A percentile compares a stretch with the other conserved stretches of the same genome.
These are phyloP conservation scores for Perccottus glenii DNA, from an alignment of 2,113 vertebrate species.

Conservation along the genomic window DNA sequence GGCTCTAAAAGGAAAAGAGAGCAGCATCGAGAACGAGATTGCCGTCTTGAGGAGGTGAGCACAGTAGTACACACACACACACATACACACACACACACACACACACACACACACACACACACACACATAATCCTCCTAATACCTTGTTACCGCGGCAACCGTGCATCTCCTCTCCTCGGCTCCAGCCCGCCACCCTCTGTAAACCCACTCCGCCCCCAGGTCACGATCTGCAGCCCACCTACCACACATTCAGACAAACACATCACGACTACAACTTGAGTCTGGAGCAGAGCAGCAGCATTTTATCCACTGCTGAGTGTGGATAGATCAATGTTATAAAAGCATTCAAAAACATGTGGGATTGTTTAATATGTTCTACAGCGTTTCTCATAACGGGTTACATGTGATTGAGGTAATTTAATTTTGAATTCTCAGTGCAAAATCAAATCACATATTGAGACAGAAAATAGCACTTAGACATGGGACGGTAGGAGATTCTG, in stretches of 20 bases:
- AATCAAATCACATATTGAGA: too few relatives aligned
- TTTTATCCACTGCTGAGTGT: too few relatives aligned
- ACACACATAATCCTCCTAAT: conserved; percentile 20
- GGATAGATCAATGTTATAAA: too few relatives aligned
- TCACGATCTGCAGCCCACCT: conserved; percentile 60
- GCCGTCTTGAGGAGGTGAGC: conserved; percentile 93
- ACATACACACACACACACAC: conserved; percentile 7
- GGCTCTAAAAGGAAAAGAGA: conserved; percentile 96
- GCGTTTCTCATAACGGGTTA: too few relatives aligned
- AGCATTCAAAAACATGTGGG: background rate
- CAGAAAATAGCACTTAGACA: too few relatives aligned
- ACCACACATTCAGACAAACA: conserved; percentile 13
- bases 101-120: background rate
- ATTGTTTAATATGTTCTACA: too few relatives aligned
- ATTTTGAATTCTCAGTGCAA: too few relatives aligned
- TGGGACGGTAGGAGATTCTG: too few relatives aligned
- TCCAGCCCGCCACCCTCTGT: background rate
- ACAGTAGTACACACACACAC: conserved; percentile 15
- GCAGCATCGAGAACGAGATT: conserved; percentile 98
- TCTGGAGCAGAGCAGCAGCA: conserved; percentile 16
- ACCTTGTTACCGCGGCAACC: conserved; percentile 65
- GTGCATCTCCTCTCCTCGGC: conserved; percentile 31
- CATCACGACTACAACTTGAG: conserved; percentile 27
- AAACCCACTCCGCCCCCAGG: conserved; percentile 26
- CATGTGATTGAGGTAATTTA: too few relatives aligned